These are phyloP conservation scores for Triplophysa siluroides DNA, from an alignment of 2,113 vertebrate species.

Conservation along the genomic window DNA sequence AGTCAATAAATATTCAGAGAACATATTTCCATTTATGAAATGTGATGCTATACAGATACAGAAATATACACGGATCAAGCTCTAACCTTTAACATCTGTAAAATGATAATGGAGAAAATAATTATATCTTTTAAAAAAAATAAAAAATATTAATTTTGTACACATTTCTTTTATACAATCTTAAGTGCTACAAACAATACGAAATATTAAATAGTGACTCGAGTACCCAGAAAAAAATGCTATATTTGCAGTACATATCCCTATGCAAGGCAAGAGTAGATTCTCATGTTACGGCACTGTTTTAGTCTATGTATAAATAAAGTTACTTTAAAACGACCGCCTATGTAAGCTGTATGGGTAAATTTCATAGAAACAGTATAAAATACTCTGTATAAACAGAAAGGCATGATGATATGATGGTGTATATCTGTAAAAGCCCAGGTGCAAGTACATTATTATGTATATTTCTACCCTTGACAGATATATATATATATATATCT, in stretches of 20 bases:
- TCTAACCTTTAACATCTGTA: slow-evolving; percentile 90
- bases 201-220: slow-evolving; percentile 93
- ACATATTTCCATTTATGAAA: slow-evolving; percentile 99
- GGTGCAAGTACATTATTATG: slow-evolving; percentile 56
- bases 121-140: slow-evolving; percentile 88
- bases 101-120: slow-evolving; percentile 90
- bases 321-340: slow-evolving; percentile 69
- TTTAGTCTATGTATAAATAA: slow-evolving; percentile 70
- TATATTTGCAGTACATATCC: slow-evolving; percentile 76
- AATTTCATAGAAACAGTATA: slow-evolving; percentile 83
- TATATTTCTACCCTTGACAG: not conserved
- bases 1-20: slow-evolving; percentile 99
- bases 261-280: slow-evolving; percentile 79
- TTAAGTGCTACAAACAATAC: slow-evolving; percentile 97
- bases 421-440: slow-evolving; percentile 48
- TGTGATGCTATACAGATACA: slow-evolving; percentile 97
- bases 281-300: slow-evolving; percentile 74
- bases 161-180: slow-evolving; percentile 73
- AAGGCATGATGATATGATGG: slow-evolving; percentile 70
- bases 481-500: slow-evolving; percentile 10
- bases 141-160: slow-evolving; percentile 79
- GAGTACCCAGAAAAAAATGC: slow-evolving; percentile 76
- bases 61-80: slow-evolving; percentile 92
- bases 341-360: slow-evolving; percentile 72
- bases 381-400: slow-evolving; percentile 78